Base-by-base conservation (phyloP, 30 jellyfish, hydroid and myxozoan species). In the Aurelia aurita region DNA sequence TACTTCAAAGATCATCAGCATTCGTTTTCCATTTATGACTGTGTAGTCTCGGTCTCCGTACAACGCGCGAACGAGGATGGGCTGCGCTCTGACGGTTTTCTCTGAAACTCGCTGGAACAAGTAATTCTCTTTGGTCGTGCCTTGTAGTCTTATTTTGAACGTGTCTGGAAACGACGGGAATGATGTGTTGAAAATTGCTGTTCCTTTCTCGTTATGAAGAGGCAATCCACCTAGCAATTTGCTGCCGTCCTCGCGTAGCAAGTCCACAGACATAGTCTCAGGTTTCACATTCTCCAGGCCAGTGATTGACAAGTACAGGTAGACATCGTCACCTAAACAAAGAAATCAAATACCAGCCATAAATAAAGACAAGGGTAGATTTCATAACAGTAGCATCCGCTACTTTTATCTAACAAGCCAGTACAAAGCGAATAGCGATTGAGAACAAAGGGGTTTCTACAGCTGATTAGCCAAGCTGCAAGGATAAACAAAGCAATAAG, bases 31-130 rank as follows among this genome's bases (percentile, higher is more conserved):
- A 49, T 72, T 58, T 15, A 72, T 15, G 10, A 77, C 96, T 25
- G 96, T 87, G 74, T 61, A 87, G 39, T 87, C 96, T 23, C 89
- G 72, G 35, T 87, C 96, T 3, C 89, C 97, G 65, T 61, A 89
- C 54, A 81, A 35, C 5, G 97, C 77, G 0, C 93, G 81, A 74
- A 73, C 87, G 49, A 81, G 69, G 51, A 80, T 74, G 19, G 91
- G 86, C 62, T 79, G 86, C 21, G 90, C 86, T 45, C 26, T 89
- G 55, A 72, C 91, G 35, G 88, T 81, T 69, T 73, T 75, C 73
- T 77, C 89, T 8, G 96, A 75, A 27, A 74, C 64, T 61, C 97
- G 62, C 72, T 89, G 92, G 58, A 89, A 89, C 22, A 72, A 19
- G 47, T 79, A 76, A 64, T 93, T 90, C 73, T 89, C 81, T 19